A percentile compares a stretch with the other conserved stretches of the same genome.
Evolutionary conservation across 2,888 invertebrate species (phyloP).

Genomic region (Bugula neritina): DNA sequence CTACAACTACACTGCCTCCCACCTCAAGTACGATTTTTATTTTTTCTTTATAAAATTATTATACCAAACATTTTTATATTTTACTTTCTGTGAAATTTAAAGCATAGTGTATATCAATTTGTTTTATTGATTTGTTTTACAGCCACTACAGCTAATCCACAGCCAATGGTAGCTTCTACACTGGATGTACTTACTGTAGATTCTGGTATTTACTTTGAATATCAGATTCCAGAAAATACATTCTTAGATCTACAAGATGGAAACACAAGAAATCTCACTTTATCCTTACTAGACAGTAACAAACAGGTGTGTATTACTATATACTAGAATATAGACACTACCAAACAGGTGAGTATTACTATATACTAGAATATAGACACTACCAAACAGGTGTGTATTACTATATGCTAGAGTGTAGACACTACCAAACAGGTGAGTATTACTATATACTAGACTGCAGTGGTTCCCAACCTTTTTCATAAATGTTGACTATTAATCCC

Average conservation of each 20-base stretch:
- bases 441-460: no score
- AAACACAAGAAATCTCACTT: neutral
- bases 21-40: neutral
- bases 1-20: neutral
- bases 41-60: no score
- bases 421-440: no score
- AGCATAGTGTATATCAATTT: neutral
- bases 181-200: neutral
- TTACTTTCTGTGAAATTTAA: no score
- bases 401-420: no score
- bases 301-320: neutral
- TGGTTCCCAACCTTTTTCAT: no score
- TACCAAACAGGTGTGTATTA: no score
- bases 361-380: no score
- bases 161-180: conserved; percentile 1
- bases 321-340: no score
- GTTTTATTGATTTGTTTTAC: neutral
- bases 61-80: neutral
- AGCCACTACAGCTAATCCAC: neutral
- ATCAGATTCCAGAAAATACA: conserved; percentile 6
- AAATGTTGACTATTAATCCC: no score
- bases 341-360: no score
- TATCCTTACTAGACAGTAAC: conserved; percentile 6
- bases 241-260: conserved; percentile 21
- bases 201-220: conserved; percentile 25